phyloP scores from a whole-genome alignment of 2,797 vertebrate genomes.

The Lagocephalus sceleratus region DNA sequence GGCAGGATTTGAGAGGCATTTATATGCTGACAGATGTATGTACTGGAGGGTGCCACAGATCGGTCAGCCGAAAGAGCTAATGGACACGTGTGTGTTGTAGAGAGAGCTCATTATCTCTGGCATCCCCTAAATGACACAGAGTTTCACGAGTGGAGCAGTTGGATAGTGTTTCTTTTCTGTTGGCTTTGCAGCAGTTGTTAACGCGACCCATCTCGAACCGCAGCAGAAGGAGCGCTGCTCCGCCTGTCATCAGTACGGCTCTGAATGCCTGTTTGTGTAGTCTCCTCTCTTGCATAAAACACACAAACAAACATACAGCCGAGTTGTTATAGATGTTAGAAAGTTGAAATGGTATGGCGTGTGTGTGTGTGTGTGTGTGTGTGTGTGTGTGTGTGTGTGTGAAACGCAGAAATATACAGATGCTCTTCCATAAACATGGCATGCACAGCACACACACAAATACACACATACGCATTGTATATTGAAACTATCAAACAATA shows the following conservation, averaged over 20 bases:
- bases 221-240: conserved; percentile 20
- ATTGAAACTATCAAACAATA: conserved; percentile 82
- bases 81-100: conserved; percentile 68
- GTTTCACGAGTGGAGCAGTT: conserved; percentile 41
- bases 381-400: too few species aligned
- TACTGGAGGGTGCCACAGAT: conserved; percentile 62
- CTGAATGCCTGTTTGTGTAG: conserved; percentile 14
- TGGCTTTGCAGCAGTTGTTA: conserved; percentile 47
- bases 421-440: conserved; percentile 35
- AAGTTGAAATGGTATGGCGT: too few species aligned
- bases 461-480: conserved; percentile 49
- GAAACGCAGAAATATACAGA: conserved; percentile 3
- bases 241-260: conserved; percentile 13
- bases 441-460: conserved; percentile 2
- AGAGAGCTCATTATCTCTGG: conserved; percentile 57
- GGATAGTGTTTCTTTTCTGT: conserved; percentile 33
- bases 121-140: conserved; percentile 40
- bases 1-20: conserved; percentile 56
- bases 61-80: conserved; percentile 63
- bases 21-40: conserved; percentile 63
- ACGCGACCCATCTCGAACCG: conserved; percentile 29
- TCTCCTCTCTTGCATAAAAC: conserved; percentile 24
- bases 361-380: too few species aligned
- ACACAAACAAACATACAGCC: conserved; percentile 15
- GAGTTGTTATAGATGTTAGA: conserved; percentile 27